These are phyloP conservation scores for Halcyon smyrnensis DNA, from an alignment of 2,797 vertebrate genomes.

Conservation along the genomic window DNA sequence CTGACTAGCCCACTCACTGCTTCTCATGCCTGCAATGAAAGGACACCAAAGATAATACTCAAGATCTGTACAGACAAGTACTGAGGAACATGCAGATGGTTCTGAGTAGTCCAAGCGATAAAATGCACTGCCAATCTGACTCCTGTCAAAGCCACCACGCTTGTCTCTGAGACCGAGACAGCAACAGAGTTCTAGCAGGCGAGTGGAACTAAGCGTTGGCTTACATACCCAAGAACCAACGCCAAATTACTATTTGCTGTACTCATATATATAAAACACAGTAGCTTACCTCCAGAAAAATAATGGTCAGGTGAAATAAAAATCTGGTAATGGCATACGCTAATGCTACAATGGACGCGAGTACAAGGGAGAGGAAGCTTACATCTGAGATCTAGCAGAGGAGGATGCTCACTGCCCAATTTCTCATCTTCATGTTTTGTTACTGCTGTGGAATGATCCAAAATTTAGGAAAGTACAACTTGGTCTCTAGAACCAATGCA, in stretches of 20 bases:
- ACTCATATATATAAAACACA: background rate
- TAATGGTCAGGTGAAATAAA: background rate
- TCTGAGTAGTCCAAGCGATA: background rate
- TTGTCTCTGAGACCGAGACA: background rate
- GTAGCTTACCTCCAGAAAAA: background rate
- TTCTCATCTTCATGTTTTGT: background rate
- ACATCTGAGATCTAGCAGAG: background rate
- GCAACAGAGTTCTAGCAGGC: background rate
- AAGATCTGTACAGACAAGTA: background rate
- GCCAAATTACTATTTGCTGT: background rate
- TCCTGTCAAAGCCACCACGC: accelerated
- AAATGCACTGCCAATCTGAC: background rate
- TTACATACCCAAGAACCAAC: background rate
- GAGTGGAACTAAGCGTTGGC: background rate
- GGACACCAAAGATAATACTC: background rate
- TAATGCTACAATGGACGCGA: background rate
- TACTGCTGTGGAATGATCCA: background rate
- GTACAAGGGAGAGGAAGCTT: background rate
- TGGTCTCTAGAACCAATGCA: background rate
- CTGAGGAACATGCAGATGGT: background rate
- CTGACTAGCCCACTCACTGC: background rate
- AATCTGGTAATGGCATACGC: background rate
- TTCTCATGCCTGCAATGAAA: background rate
- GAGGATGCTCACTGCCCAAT: background rate
- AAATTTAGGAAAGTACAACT: background rate